Percentiles rank a stretch among this genome's conserved stretches.
These are phyloP conservation scores for Holothuria leucospilota DNA, from an alignment of 53 echinoderm and acorn worm species.

Conservation along the genomic window DNA sequence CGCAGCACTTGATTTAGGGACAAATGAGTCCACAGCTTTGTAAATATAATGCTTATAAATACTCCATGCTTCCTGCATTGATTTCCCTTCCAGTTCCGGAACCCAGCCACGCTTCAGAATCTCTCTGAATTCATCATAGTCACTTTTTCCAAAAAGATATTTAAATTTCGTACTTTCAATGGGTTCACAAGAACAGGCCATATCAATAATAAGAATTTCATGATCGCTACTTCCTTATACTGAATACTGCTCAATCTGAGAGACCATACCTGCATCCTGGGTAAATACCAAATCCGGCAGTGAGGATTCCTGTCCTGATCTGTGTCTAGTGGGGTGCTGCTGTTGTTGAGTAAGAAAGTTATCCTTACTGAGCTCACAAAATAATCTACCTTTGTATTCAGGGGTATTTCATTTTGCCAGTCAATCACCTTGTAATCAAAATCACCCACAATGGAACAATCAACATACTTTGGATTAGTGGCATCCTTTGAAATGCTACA, in stretches of 20 bases:
- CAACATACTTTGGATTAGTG: too few relatives aligned
- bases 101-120: too few relatives aligned
- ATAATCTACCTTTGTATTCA: not conserved
- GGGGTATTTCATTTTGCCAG: not conserved
- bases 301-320: constrained; percentile 24
- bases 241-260: not conserved
- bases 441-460: too few relatives aligned
- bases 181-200: not conserved
- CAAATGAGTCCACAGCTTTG: too few relatives aligned
- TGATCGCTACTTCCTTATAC: constrained; percentile 24
- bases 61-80: too few relatives aligned
- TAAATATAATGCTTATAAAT: too few relatives aligned
- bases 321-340: not conserved
- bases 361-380: constrained; percentile 12
- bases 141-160: too few relatives aligned
- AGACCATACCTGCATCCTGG: not conserved
- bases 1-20: too few relatives aligned
- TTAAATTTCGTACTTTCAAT: not conserved
- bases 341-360: constrained; percentile 14
- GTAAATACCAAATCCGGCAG: constrained; percentile 37
- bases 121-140: too few relatives aligned
- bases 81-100: too few relatives aligned
- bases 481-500: too few relatives aligned
- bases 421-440: constrained; percentile 5
- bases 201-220: constrained; percentile 8